Conservation (phyloP, 1,140 invertebrate genomes). For the Drosophila sturtevanti region DNA sequence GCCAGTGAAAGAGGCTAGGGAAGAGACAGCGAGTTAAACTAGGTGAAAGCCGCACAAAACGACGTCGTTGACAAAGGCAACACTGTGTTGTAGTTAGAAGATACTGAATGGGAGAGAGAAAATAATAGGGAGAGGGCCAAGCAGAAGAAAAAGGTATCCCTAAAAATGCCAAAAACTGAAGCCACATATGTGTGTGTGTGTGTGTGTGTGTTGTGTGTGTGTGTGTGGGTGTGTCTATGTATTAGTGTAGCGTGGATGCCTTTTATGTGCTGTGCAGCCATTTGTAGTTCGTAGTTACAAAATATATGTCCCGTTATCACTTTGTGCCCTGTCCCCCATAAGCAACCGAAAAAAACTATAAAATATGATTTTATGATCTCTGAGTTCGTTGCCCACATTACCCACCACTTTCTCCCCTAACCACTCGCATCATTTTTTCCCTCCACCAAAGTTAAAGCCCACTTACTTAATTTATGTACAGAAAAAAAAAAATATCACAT, state of each 20-base stretch:
- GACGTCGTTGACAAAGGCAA: constrained; percentile 52
- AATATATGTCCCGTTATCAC: constrained; percentile 47
- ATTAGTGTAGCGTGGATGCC: constrained; percentile 34
- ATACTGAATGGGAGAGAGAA: background rate
- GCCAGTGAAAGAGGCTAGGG: background rate
- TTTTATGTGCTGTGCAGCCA: constrained; percentile 65
- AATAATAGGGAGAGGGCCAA: background rate
- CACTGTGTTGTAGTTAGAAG: background rate
- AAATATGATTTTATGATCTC: constrained; percentile 67
- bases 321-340: constrained; percentile 32
- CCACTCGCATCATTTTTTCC: background rate
- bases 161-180: constrained; percentile 66
- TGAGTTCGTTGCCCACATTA: constrained; percentile 38
- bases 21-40: constrained; percentile 37
- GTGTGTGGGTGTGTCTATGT: background rate
- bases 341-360: constrained; percentile 44
- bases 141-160: constrained; percentile 46
- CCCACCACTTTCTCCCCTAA: background rate
- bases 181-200: constrained; percentile 34
- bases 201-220: constrained; percentile 19
- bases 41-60: constrained; percentile 68
- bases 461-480: constrained; percentile 12
- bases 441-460: background rate
- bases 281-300: constrained; percentile 65
- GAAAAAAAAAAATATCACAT: constrained; percentile 38